Evolutionary conservation across 1,140 invertebrate species (phyloP), one percentile per base, ranked within the genome.

Genomic region (Bicyclus anynana): DNA sequence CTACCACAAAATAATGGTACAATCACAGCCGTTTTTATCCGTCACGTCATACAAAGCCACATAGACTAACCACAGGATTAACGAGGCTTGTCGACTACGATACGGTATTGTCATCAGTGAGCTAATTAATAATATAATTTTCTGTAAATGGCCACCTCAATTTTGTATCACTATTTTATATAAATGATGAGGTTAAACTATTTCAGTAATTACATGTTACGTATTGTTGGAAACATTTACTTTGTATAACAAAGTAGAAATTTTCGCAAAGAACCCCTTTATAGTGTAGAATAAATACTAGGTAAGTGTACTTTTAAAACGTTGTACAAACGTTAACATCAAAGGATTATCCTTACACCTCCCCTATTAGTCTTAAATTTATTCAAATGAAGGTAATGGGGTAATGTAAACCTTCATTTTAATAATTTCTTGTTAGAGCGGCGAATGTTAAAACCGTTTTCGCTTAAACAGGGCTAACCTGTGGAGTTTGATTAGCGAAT

Each of bases 351-450:
- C 23, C 29, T 54, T 37, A 54, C 53, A 44, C 40, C 40, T 35
- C 37, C 20, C 17, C 20, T 47, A 52, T 59, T 59, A 47, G 44
- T 46, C 0, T 26, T 20, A 47, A 59, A 42, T 52, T 53, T 52
- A 59, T 59, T 50, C 29, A 52, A 59, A 59, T 52, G 27, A 47
- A 12, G 23, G 13, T 47, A 46, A 46, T 23, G 17, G 55, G 35
- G 17, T 51, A 50, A 55, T 61, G 26, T 48, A 49, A 16, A 47
- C 53, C 59, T 50, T 61, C 38, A 61, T 61, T 61, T 55, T 61
- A 55, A 61, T 61, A 61, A 61, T 61, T 61, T 61, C 53, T 35
- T 51, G 48, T 59, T 47, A 61, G 52, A 42, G 38, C 37, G 52
- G 37, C 47, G 37, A 44, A 55, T 35, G 18, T 44, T 23, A 52